Base-by-base conservation (phyloP, 2,797 vertebrate genomes). In the Parotocinclus haroldoi region DNA sequence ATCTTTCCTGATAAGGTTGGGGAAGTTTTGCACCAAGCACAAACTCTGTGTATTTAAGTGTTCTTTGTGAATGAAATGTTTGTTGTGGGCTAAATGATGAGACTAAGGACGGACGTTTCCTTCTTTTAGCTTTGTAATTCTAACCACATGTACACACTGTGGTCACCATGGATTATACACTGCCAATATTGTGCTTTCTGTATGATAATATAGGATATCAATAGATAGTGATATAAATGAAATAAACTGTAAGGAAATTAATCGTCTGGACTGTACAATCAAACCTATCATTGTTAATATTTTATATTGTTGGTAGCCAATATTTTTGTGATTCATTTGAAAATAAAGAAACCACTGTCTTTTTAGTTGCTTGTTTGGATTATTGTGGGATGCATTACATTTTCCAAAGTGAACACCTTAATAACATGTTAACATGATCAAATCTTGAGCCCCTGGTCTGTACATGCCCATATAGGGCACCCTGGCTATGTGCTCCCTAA, bases 281-380 rank as follows among this genome's bases (percentile, higher is more conserved):
- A 89, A 90, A 87, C 87, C 89, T 88, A 90, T 89, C 89, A 89
- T 92, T 91, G 91, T 92, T 89, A 84, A 92, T 92, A 90, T 90
- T 92, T 92, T 91, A 90, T 92, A 92, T 87, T 89, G 88, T 91
- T 79, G 75, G 90, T 91, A 91, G 91, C 89, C 91, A 90, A 91
- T 92, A 91, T 91, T 91, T 89, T 92, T 86, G 88, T 92, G 91
- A 90, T 91, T 91, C 89, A 91, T 91, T 92, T 92, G 87, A 89
- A 90, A 92, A 91, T 91, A 91, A 92, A 92, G 76, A 90, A 88
- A 89, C 89, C 90, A 92, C 89, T 91, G 90, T 92, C 89, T 92
- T 91, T 92, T 90, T 91, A 70, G 1, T 67, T 40, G 3, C 58
- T 36, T 59, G 58, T 27, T 49, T 69, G 39, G 17, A 44, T 71